Conservation (phyloP, 35 echinoderm and acorn worm species). For the Ptychodera flava region DNA sequence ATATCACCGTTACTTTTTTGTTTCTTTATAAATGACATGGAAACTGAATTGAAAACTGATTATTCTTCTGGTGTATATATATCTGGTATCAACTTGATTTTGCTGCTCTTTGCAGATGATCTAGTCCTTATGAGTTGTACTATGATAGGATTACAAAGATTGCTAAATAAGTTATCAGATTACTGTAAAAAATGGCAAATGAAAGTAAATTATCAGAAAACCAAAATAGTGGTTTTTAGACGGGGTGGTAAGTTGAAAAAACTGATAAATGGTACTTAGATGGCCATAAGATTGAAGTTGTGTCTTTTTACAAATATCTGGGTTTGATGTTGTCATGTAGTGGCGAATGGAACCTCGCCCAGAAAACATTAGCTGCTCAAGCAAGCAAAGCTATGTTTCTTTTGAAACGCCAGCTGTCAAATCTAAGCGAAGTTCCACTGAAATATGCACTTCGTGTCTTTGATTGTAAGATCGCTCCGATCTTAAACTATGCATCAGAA, state of each 20-base stretch:
- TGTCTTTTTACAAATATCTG: conserved; percentile 4
- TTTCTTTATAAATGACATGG: no score
- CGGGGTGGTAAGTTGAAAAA: not conserved
- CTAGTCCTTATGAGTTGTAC: conserved; percentile 15
- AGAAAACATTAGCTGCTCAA: conserved; percentile 6
- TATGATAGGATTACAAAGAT: conserved; percentile 1
- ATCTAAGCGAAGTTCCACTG: not conserved
- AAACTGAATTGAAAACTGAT: no score
- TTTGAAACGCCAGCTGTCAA: not conserved
- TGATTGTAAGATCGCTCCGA: conserved; percentile 6
- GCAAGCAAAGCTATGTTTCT: conserved; percentile 5
- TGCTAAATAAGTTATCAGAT: conserved; percentile 3
- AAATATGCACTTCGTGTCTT: not conserved
- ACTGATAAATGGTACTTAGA: conserved; percentile 22
- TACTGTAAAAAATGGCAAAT: no score
- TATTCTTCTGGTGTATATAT: not conserved
- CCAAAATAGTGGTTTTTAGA: no score
- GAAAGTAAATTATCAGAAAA: no score
- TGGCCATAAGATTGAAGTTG: not conserved
- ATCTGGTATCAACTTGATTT: not conserved
- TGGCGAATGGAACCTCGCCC: conserved; percentile 5
- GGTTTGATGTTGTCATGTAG: conserved; percentile 6
- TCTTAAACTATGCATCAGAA: conserved; percentile 1
- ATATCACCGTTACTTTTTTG: no score
- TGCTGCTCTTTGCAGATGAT: conserved; percentile 9